Evolutionary conservation across 2,797 vertebrate species (phyloP).

Genomic region (Sebastiscus albofasciatus): DNA sequence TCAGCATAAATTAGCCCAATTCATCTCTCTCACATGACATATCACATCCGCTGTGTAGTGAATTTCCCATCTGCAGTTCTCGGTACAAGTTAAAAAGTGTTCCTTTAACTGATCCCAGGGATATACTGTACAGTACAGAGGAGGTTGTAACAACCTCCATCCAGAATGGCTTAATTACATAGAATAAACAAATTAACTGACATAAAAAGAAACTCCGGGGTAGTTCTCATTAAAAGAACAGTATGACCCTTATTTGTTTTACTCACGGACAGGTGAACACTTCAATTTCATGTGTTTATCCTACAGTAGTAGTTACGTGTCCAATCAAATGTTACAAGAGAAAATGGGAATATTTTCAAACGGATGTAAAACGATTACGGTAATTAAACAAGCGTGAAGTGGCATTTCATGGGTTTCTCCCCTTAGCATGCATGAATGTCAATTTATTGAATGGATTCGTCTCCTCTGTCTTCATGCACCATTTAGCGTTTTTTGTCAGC

Average conservation of each 20-base stretch:
- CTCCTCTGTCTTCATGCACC: background rate
- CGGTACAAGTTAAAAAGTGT: conserved; percentile 1
- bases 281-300: background rate
- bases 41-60: background rate
- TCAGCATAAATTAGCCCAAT: conserved; percentile 43
- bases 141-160: background rate
- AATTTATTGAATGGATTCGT: background rate
- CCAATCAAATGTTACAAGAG: background rate
- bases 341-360: background rate
- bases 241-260: background rate
- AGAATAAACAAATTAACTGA: background rate
- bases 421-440: conserved; percentile 2
- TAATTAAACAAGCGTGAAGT: background rate
- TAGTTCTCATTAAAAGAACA: conserved; percentile 1
- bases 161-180: background rate
- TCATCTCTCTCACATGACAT: conserved; percentile 15
- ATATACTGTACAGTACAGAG: background rate
- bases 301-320: background rate
- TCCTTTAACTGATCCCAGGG: background rate
- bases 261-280: background rate
- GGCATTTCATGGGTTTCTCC: background rate
- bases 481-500: background rate
- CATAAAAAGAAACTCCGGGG: background rate
- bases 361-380: background rate
- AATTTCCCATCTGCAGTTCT: background rate